Evolutionary conservation across 2,797 vertebrate genomes (phyloP), one percentile per base, ranked within the genome.

Genomic region (Chelmon rostratus): DNA sequence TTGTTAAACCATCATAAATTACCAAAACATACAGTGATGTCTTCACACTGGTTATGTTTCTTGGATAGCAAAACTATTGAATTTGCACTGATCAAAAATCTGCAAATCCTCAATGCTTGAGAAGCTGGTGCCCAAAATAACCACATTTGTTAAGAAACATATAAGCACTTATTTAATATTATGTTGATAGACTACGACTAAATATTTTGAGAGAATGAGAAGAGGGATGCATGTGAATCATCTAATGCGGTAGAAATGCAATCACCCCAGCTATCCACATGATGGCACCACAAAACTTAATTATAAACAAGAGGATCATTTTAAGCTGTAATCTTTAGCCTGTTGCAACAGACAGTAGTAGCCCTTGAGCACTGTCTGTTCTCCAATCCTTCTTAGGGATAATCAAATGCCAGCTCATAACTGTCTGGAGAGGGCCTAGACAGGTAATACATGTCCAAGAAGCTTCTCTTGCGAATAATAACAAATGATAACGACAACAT

Each of bases 381-480:
- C 79, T 76, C 54, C 67, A 84, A 88, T 88, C 85, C 81, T 40
- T 78, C 86, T 89, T 83, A 85, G 37, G 62, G 76, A 82, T 86
- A 76, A 89, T 88, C 68, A 89, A 78, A 84, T 69, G 56, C 54
- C 57, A 72, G 83, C 83, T 88, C 81, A 89, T 81, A 87, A 84
- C 68, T 59, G 82, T 91, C 89, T 92, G 81, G 62, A 76, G 49
- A 68, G 13, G 12, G 23, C 37, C 72, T 8, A 65, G 72, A 81
- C 66, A 33, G 54, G 63, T 75, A 33, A 78, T 72, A 25, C 59
- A 49, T 1, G 12, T 28, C 19, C 37, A 66, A 40, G 21, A 62
- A 68, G 59, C 18, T 52, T 58, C 52, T 67, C 31, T 15, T 16
- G 13, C 4, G 54, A 44, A 66, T 31, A 64, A 53, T 50, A 23